Conservation (phyloP, 2,797 vertebrate species). For the Oreortyx pictus region DNA sequence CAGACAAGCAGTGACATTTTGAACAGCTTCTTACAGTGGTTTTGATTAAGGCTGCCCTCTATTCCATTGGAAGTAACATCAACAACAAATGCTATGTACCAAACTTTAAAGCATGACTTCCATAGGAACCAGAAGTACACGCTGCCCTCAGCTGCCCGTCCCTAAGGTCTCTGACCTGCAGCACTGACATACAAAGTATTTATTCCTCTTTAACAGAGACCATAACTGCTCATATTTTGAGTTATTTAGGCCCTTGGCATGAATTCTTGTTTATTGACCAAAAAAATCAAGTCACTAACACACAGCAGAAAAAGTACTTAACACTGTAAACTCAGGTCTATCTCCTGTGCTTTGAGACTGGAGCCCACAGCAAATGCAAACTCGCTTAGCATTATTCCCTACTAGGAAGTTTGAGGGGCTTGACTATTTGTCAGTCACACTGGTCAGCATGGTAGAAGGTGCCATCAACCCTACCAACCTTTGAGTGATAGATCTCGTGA, state of each 20-base stretch:
- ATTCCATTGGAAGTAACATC: background rate
- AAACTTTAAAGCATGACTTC: background rate
- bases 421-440: background rate
- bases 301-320: background rate
- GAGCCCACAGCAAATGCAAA: background rate
- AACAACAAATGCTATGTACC: background rate
- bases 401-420: background rate
- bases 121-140: background rate
- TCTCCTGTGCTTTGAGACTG: background rate
- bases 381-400: background rate
- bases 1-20: background rate
- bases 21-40: conserved; percentile 17
- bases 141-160: background rate
- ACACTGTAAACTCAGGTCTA: background rate
- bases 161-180: background rate
- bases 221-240: background rate
- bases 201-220: background rate
- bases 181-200: background rate
- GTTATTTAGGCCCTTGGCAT: background rate
- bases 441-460: background rate
- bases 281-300: background rate
- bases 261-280: background rate
- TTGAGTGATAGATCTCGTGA: background rate
- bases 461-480: background rate
- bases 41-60: background rate